Base-by-base conservation (phyloP, 2,888 invertebrate genomes). In the Lycaena phlaeas region DNA sequence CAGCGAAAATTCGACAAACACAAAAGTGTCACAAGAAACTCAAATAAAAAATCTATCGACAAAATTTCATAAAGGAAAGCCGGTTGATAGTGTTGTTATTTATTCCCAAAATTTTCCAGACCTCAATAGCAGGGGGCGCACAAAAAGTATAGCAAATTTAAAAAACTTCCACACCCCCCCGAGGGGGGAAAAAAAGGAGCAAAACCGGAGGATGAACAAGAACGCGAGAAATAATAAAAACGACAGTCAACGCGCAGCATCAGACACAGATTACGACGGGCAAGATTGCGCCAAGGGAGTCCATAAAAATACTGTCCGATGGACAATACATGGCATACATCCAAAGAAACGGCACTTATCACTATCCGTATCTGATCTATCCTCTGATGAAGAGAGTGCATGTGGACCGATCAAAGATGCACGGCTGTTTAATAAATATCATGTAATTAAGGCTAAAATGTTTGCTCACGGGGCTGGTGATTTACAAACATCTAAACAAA, bases 131-230 rank as follows among this genome's bases (percentile, higher is more conserved):
- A 77, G 72, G 46, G 56, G 52, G 31, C 72, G 73, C 49, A 65
- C 72, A 45, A 70, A 72, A 45, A 78, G 72, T 68, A 67, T 68
- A 42, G 70, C 69, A 64, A 78, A 74, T 81, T 67, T 82, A 84
- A 84, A 84, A 84, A 84, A 84, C 84, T 81, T 67, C 69, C 77
- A 78, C 68, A 70, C 67, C 81, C 82, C 84, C 81, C 82, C 70
- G 64, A 77, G 81, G 82, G 84, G 82, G 84, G 82, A 77, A 58
- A 81, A 82, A 79, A 82, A 78, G 69, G 79, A 78, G 42, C 62
- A 59, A 61, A 61, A 57, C 42, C 72, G 72, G 54, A 65, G 72
- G 54, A 53, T 61, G 36, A 69, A 61, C 50, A 79, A 76, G 52
- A 56, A 38, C 30, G 37, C 59, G 29, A 57, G 72, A 48, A 65